Evolutionary conservation across 2,888 invertebrate species (phyloP), one percentile per base, ranked within the genome.

Genomic region (Amphipyra tragopoginis): DNA sequence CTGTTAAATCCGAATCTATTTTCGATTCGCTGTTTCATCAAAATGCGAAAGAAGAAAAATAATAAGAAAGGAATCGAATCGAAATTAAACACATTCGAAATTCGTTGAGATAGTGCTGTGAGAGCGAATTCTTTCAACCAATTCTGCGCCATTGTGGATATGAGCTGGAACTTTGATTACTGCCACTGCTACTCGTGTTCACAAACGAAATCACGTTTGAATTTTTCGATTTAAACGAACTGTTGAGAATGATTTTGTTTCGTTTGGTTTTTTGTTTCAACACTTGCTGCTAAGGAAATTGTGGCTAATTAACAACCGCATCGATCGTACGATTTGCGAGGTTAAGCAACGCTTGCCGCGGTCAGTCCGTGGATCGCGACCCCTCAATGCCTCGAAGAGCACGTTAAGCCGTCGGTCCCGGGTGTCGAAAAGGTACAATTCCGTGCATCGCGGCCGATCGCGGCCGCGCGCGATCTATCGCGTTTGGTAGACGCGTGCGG

Each of bases 21-120:
- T 75, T 54, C 50, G 40, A 62, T 63, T 11, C 26, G 8, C 52
- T 8, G 29, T 62, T 75, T 65, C 67, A 75, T 65, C 65, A 59
- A 54, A 75, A 62, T 61, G 50, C 34, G 4, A 60, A 43, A 34
- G 75, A 63, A 77, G 63, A 71, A 76, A 77, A 70, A 76, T 65
- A 78, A 78, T 78, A 63, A 67, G 76, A 76, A 62, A 42, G 48
- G 65, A 75, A 75, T 72, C 56, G 79, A 78, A 68, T 63, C 63
- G 68, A 68, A 78, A 76, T 76, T 76, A 76, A 76, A 75, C 76
- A 72, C 73, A 72, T 55, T 65, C 43, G 65, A 53, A 75, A 78
- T 75, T 61, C 76, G 62, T 52, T 61, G 65, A 43, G 59, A 62
- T 61, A 68, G 68, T 65, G 79, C 79, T 72, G 50, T 40, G 51